phyloP scores from a whole-genome alignment of 2,888 invertebrate genomes.

The Dioctria rufipes region DNA sequence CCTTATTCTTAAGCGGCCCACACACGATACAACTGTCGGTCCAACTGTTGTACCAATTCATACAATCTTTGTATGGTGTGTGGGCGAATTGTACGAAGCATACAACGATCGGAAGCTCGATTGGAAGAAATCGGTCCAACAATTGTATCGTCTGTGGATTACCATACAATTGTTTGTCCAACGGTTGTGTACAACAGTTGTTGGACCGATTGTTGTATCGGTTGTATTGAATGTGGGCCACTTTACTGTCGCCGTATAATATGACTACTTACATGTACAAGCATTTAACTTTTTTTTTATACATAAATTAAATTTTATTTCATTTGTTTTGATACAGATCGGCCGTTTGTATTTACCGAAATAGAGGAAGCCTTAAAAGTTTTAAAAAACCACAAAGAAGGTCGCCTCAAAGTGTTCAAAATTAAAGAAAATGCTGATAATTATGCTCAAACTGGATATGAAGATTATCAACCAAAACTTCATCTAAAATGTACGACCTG shows the following conservation, averaged over 20 bases:
- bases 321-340: slow-evolving; percentile 36
- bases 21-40: no score
- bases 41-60: no score
- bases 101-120: no score
- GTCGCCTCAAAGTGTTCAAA: slow-evolving; percentile 85
- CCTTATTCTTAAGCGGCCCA: no score
- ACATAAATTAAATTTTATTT: no score
- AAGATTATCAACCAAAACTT: slow-evolving; percentile 64
- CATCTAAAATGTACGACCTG: slow-evolving; percentile 69
- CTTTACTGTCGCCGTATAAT: slow-evolving; percentile 1
- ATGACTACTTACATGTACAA: background rate
- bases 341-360: slow-evolving; percentile 76
- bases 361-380: slow-evolving; percentile 82
- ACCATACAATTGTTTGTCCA: no score
- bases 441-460: slow-evolving; percentile 81
- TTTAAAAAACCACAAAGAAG: slow-evolving; percentile 83
- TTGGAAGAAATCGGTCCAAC: no score
- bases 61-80: no score
- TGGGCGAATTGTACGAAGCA: no score
- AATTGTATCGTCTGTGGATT: no score
- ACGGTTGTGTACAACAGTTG: background rate
- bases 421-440: slow-evolving; percentile 82
- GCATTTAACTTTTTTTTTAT: no score
- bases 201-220: slow-evolving; percentile 8
- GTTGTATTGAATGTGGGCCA: slow-evolving; percentile 1